Evolutionary conservation across 2,113 vertebrate species (phyloP), one percentile per base, ranked within the genome.

Genomic region (Tachysurus vachellii): DNA sequence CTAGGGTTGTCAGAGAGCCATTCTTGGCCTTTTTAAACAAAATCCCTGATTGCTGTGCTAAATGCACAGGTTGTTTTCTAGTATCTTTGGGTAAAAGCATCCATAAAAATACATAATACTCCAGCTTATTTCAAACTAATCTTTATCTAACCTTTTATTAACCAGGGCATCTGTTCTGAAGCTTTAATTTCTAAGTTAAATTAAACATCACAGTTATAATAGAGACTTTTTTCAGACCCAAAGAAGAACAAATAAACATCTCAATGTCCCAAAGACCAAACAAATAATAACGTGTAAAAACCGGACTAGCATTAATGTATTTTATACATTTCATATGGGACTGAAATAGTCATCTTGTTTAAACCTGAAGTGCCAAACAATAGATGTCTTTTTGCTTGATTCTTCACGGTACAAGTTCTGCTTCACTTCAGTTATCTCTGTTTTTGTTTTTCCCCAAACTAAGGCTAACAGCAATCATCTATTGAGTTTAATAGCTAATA

Each of bases 1-100:
- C n/a, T 17, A 23, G 54, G 7, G 28, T 31, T 80, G 75, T 26
- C 75, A 54, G 44, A 50, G 75, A 79, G 50, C 26, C 26, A 14
- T 23, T 53, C 26, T 56, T 79, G 2, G 47, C 28, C 17, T 36
- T 23, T 80, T 80, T 31, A 2, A 80, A 36, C 8, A 57, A 42
- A 8, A 80, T 56, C 14, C 6, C 2, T 54, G n/a, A 79, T 36
- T 80, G 77, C 53, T 5, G 2, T 4, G 28, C n/a, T 59, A 23
- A 80, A 80, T 42, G 53, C 53, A 77, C 13, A 36, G 26, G 10
- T 11, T 80, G 31, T 59, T 59, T 56, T 42, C 28, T 80, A 14
- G 75, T 61, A 19, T 61, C 31, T 61, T 54, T 26, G 79, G 79
- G 12, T 81, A 81, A 81, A 80, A 80, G 54, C 54, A 80, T 57